These are phyloP conservation scores for Papilio protenor DNA, from an alignment of 2,888 invertebrate genomes.

Conservation along the genomic window DNA sequence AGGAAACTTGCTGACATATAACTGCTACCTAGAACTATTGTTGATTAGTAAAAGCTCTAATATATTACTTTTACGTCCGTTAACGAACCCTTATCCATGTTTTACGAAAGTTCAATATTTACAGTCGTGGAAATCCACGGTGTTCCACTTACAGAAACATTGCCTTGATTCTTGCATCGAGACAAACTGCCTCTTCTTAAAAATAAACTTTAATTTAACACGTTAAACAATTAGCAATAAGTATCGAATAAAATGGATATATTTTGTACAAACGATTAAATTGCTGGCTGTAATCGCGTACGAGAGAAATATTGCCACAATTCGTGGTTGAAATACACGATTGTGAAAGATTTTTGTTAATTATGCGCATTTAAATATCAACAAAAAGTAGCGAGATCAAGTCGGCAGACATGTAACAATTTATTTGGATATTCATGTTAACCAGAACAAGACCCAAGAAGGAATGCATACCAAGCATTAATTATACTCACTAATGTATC, in stretches of 20 bases:
- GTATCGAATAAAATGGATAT: neutral
- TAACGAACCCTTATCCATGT: neutral
- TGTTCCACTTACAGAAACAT: neutral
- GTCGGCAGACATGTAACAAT: neutral
- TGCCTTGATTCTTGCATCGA: neutral
- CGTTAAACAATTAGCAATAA: neutral
- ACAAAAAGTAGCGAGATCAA: neutral
- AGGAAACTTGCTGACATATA: constrained; percentile 36
- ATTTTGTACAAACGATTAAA: constrained; percentile 4
- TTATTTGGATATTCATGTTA: neutral
- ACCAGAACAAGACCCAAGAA: neutral
- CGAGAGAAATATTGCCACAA: constrained; percentile 8
- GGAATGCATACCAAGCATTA: constrained; percentile 12
- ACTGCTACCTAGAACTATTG: neutral
- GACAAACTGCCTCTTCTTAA: neutral
- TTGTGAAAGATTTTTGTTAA: constrained; percentile 11
- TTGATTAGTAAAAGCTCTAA: neutral
- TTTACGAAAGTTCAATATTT: too few species aligned
- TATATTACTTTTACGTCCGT: neutral
- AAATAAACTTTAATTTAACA: neutral
- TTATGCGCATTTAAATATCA: constrained; percentile 7
- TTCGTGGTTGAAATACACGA: constrained; percentile 3
- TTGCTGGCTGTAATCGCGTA: neutral
- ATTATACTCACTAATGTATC: constrained; percentile 15
- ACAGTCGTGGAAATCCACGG: too few species aligned